phyloP scores from a whole-genome alignment of 1,140 invertebrate genomes.

The Hermetia illucens region DNA sequence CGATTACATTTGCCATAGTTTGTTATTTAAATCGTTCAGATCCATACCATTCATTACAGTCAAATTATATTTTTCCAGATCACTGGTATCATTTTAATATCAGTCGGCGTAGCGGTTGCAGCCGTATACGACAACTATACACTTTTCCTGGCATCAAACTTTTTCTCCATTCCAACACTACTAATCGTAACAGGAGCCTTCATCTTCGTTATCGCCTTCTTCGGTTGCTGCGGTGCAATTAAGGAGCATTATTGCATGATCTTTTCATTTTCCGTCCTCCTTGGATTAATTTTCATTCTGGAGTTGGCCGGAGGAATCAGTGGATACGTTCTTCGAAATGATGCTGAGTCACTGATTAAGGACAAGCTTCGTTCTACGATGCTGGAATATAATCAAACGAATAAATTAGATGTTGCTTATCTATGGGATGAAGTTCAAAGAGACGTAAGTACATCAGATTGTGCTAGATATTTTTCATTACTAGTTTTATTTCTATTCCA shows the following conservation, averaged over 20 bases:
- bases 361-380: constrained; percentile 38
- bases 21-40: not conserved
- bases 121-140: constrained; percentile 49
- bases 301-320: constrained; percentile 70
- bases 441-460: constrained; percentile 32
- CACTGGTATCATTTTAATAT: constrained; percentile 52
- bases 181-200: constrained; percentile 65
- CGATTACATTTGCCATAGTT: constrained; percentile 1
- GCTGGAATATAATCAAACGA: constrained; percentile 31
- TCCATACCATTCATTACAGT: not conserved
- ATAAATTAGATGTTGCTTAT: constrained; percentile 25
- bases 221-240: constrained; percentile 76
- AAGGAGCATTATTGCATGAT: constrained; percentile 72
- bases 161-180: constrained; percentile 52
- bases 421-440: constrained; percentile 49
- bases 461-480: constrained; percentile 4
- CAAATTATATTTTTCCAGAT: constrained; percentile 34
- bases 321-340: constrained; percentile 54
- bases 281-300: constrained; percentile 62
- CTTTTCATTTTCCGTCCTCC: constrained; percentile 56
- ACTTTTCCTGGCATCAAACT: constrained; percentile 43
- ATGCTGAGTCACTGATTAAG: constrained; percentile 34
- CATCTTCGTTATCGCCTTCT: constrained; percentile 68
- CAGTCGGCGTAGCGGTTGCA: constrained; percentile 47
- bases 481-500: too few species aligned